Conservation (phyloP, 1,140 invertebrate genomes). For the Drosophila auraria region DNA sequence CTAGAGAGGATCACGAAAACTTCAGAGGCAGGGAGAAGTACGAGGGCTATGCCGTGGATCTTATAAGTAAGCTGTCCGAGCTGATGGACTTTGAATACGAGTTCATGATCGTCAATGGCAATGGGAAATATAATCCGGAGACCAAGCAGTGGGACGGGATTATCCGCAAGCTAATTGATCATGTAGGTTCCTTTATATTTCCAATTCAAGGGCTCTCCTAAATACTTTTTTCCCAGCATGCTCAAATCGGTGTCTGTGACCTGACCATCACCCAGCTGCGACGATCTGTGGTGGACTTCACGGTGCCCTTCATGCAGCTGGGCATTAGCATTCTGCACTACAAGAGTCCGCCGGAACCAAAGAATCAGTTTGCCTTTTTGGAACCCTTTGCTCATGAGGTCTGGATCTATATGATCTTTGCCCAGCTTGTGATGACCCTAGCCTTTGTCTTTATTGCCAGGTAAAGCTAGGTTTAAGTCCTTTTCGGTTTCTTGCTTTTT, state of each 20-base stretch:
- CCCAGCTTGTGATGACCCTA: conserved; percentile 96
- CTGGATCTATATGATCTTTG: conserved; percentile 97
- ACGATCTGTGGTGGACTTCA: conserved; percentile 94
- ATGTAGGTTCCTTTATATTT: conserved; percentile 86
- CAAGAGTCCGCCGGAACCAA: conserved; percentile 94
- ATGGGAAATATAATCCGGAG: conserved; percentile 89
- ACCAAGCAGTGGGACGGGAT: conserved; percentile 94
- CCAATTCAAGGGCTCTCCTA: background rate
- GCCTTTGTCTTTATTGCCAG: conserved; percentile 96
- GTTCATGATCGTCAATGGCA: conserved; percentile 89
- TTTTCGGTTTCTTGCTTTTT: fast-evolving
- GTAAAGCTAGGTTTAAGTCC: conserved; percentile 85
- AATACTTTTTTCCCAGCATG: conserved; percentile 87
- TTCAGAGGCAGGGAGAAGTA: conserved; percentile 86
- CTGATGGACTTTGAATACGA: conserved; percentile 91
- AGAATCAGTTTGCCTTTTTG: conserved; percentile 96
- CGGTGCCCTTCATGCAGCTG: conserved; percentile 95
- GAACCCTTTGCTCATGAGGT: conserved; percentile 95
- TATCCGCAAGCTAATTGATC: conserved; percentile 91
- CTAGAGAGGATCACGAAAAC: conserved; percentile 70
- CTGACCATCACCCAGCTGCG: conserved; percentile 95
- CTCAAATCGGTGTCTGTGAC: conserved; percentile 95
- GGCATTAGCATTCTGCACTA: conserved; percentile 95
- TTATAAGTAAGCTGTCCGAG: conserved; percentile 89
- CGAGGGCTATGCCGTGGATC: conserved; percentile 91